These are phyloP conservation scores for Microcebus murinus DNA, from an alignment of 2,113 vertebrate genomes.

Conservation along the genomic window DNA sequence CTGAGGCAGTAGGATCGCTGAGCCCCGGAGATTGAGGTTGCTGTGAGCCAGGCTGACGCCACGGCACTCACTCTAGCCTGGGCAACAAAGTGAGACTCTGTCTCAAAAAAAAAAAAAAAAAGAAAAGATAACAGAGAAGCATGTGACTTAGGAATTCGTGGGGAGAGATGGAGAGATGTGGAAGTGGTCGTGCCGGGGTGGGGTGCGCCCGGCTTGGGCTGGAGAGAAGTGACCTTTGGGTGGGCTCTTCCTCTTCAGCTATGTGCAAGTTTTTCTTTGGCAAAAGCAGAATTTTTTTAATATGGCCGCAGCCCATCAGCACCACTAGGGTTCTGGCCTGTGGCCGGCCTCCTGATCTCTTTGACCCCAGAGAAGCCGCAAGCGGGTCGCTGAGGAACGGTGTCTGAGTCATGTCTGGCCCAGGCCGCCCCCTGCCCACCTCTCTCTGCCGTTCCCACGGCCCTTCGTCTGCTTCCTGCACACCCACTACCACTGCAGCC, in stretches of 20 bases:
- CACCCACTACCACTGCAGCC: too few species aligned
- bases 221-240: neutral
- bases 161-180: rapidly evolving
- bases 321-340: neutral
- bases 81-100: too few species aligned
- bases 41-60: too few species aligned
- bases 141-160: rapidly evolving
- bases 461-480: neutral
- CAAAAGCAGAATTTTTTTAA: neutral
- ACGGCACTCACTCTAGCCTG: too few species aligned
- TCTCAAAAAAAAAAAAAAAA: too few species aligned
- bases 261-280: neutral
- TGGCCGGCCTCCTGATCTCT: neutral
- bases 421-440: neutral
- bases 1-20: too few species aligned
- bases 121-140: rapidly evolving
- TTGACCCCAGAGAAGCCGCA: neutral
- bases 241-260: neutral
- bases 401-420: neutral
- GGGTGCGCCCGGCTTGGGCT: neutral
- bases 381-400: too few species aligned
- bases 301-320: neutral
- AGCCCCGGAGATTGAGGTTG: too few species aligned
- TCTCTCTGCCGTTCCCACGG: neutral
- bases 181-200: rapidly evolving